A percentile compares a stretch with the other conserved stretches of the same genome.
Evolutionary conservation across 2,888 invertebrate genomes (phyloP).

Genomic region (Petrolisthes cinctipes): DNA sequence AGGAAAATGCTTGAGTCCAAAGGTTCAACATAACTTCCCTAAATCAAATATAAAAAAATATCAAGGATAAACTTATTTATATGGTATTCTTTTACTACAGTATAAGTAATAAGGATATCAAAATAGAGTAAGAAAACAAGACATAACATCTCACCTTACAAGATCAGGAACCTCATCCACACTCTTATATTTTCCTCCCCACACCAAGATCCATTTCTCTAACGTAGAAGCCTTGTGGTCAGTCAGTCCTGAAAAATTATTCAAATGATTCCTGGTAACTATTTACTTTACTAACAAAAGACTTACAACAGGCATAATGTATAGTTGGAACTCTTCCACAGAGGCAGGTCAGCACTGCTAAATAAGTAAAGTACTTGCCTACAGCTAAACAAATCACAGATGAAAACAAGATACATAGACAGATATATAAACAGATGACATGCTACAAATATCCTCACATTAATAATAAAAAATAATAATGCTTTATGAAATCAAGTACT

Average conservation of each 20-base stretch:
- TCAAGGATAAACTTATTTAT: too few relatives aligned
- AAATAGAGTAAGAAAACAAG: background rate
- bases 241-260: conserved; percentile 38
- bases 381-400: too few relatives aligned
- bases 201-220: conserved; percentile 45
- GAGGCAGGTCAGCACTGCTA: background rate
- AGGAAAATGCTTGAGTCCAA: background rate
- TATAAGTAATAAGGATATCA: background rate
- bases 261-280: background rate
- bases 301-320: background rate
- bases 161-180: conserved; percentile 44
- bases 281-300: background rate
- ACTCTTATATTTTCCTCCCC: conserved; percentile 53
- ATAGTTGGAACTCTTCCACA: background rate
- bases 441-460: too few relatives aligned
- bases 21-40: too few relatives aligned
- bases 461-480: too few relatives aligned
- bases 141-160: conserved; percentile 33
- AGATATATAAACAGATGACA: too few relatives aligned
- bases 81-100: too few relatives aligned
- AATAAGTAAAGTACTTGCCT: too few relatives aligned
- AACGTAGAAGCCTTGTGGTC: conserved; percentile 39
- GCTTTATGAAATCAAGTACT: too few relatives aligned
- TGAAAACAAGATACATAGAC: too few relatives aligned
- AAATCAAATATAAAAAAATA: too few relatives aligned